Base-by-base conservation (phyloP, 2,888 invertebrate species). In the Microplitis deprimator region DNA sequence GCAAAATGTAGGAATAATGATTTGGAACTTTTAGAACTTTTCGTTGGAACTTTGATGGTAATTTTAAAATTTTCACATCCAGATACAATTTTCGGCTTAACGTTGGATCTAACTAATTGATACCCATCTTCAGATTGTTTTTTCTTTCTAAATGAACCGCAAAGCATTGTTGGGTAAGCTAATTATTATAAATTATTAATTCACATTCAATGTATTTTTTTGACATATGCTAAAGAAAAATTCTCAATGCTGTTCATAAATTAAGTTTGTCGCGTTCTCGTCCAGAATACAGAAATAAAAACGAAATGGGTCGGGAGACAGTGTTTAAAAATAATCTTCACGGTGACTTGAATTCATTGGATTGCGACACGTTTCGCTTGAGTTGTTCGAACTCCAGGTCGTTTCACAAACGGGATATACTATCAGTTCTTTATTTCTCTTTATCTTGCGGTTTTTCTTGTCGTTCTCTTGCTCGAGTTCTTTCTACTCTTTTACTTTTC, bases 121-220 rank as follows among this genome's bases (percentile, higher is more conserved):
- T 88, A 88, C 80, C 88, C 88, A 40, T 88, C 88, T 1, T 86
- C 87, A 3, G 83, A 77, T 13, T 85, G 82, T 70, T 83, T 82
- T 71, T 84, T 87, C 79, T 82, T 86, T 71, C 81, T 84, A 79
- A 88, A 87, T 68, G 86, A 86, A 60, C 87, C 88, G 81, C 88
- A 89, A 84, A 89, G 82, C 88, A 89, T 83, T 62, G 59, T 75
- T 41, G 29, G 29, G 29, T 29, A 29, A 29, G 3, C 4, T 29
- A 29, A 4, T 29, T 29, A 4, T 29, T 29, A 29, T 29, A 29
- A 29, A 29, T 29, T 29, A 4, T 29, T 29, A 29, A 29, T 29
- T 29, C 29, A 29, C 13, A 50, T 50, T 8, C 4, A 13, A 50
- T 13, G 50, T 50, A 13, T 13, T 50, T 50, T 10, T 8, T 50